Evolutionary conservation across 2,113 vertebrate species (phyloP).

Genomic region (Procapra przewalskii): DNA sequence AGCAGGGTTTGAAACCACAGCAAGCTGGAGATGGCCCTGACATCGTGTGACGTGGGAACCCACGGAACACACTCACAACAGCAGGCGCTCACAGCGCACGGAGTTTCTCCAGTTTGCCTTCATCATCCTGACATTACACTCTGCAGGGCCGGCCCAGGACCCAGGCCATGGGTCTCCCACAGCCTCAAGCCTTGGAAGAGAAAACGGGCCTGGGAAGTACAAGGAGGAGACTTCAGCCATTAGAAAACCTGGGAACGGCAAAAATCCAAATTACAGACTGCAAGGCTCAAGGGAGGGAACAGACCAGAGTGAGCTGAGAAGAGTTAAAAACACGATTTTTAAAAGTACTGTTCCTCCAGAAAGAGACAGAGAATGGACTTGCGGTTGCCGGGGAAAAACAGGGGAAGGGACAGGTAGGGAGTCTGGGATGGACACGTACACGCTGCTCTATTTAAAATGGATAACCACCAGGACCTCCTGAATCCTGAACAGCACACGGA

Average conservation of each 20-base stretch:
- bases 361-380: background rate
- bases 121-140: background rate
- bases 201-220: background rate
- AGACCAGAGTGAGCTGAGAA: background rate
- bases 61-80: background rate
- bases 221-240: background rate
- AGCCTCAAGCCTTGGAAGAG: background rate
- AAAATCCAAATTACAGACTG: background rate
- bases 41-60: background rate
- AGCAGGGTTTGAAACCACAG: background rate
- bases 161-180: fast-evolving
- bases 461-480: background rate
- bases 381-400: background rate
- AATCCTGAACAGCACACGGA: background rate
- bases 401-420: background rate
- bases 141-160: background rate
- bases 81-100: background rate
- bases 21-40: background rate
- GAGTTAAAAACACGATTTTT: background rate
- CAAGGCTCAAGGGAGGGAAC: background rate
- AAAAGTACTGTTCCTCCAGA: background rate
- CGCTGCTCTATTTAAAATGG: background rate
- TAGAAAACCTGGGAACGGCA: background rate
- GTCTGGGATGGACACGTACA: background rate
- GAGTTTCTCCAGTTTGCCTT: background rate